Conservation (phyloP, 2,888 invertebrate species). For the Omphaloscelis lunosa region DNA sequence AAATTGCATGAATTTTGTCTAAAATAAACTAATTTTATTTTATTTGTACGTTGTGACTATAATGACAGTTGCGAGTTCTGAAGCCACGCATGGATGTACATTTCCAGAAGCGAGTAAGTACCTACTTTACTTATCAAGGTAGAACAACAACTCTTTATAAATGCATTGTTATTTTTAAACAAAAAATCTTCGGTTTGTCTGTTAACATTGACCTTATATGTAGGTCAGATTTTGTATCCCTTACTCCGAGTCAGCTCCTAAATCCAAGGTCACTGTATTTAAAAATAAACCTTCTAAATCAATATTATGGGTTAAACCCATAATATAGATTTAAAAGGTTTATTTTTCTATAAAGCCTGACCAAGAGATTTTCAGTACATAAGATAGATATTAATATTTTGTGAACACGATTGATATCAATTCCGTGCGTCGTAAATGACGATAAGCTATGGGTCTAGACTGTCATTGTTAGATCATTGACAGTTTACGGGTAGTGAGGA, state of each 20-base stretch:
- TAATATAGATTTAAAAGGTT: neutral
- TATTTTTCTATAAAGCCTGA: neutral
- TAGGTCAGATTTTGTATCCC: neutral
- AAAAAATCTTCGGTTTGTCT: neutral
- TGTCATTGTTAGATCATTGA: neutral
- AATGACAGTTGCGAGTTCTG: neutral
- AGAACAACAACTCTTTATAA: neutral
- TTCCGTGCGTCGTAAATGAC: too few relatives aligned
- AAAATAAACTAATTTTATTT: neutral
- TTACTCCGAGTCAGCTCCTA: constrained; percentile 16
- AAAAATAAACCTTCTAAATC: too few relatives aligned
- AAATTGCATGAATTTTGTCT: too few relatives aligned
- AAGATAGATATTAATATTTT: neutral
- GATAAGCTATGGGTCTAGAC: neutral
- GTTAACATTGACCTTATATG: constrained; percentile 17
- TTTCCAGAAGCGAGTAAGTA: neutral
- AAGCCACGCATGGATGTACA: neutral
- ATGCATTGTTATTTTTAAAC: constrained; percentile 17
- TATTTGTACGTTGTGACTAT: neutral
- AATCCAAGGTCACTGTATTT: neutral
- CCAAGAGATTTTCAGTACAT: neutral
- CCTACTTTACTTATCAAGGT: neutral
- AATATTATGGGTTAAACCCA: neutral
- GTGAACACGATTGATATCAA: neutral
- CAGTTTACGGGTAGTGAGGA: neutral